Evolutionary conservation across 2,888 invertebrate genomes (phyloP).

Genomic region (Automeris io): DNA sequence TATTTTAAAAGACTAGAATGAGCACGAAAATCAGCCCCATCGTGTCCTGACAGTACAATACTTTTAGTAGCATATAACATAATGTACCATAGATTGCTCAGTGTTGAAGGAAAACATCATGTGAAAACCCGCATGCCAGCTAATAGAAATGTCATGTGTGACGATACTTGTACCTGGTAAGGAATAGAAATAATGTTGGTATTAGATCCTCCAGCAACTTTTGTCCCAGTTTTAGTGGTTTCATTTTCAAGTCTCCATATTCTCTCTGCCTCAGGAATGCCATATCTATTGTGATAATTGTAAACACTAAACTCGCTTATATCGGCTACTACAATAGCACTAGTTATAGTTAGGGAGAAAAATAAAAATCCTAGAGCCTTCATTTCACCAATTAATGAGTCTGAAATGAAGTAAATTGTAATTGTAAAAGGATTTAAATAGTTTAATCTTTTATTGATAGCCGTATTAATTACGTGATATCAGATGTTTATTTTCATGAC

Average conservation of each 20-base stretch:
- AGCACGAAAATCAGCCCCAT: too few relatives aligned
- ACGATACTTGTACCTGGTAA: conserved; percentile 35
- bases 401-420: background rate
- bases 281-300: conserved; percentile 29
- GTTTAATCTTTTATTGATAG: background rate
- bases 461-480: background rate
- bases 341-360: background rate
- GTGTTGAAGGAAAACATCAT: too few relatives aligned
- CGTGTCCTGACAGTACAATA: too few relatives aligned
- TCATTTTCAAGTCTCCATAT: conserved; percentile 29
- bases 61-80: too few relatives aligned
- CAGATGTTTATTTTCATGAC: background rate
- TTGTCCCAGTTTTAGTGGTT: conserved; percentile 15
- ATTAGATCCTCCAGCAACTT: conserved; percentile 31
- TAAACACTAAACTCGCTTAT: conserved; percentile 22
- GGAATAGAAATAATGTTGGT: conserved; percentile 26
- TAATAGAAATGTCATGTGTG: background rate
- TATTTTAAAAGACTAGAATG: too few relatives aligned
- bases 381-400: background rate
- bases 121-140: too few relatives aligned
- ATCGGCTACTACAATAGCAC: background rate
- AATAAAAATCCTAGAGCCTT: conserved; percentile 1
- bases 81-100: too few relatives aligned
- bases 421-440: background rate
- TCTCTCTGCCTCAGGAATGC: conserved; percentile 31